These are phyloP conservation scores for Hedya salicella DNA, from an alignment of 2,888 invertebrate genomes.

Conservation along the genomic window DNA sequence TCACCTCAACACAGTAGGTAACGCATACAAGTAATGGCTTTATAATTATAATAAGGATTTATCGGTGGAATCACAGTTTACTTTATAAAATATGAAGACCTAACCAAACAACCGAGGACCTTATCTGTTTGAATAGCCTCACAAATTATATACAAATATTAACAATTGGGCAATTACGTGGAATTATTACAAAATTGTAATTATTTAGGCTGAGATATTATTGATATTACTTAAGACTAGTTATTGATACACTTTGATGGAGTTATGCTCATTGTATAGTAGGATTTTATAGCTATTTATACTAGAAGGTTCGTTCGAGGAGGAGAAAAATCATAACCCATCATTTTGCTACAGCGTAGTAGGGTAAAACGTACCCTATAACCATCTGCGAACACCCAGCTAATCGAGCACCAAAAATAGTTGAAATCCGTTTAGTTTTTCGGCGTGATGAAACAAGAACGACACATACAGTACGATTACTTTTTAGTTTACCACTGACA, in stretches of 20 bases:
- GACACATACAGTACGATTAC: no score
- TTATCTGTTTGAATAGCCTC: slow-evolving; percentile 22
- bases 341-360: no score
- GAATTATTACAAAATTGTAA: slow-evolving; percentile 28
- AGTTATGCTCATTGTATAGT: no score
- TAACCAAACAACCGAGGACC: slow-evolving; percentile 34
- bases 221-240: slow-evolving; percentile 5
- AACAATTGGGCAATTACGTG: slow-evolving; percentile 30
- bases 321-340: no score
- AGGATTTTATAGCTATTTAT: no score
- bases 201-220: slow-evolving; percentile 18
- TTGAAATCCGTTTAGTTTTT: no score
- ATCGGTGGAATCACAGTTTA: slow-evolving; percentile 33
- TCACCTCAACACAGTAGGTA: slow-evolving; percentile 9
- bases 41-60: slow-evolving; percentile 24
- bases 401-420: no score
- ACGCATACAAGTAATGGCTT: slow-evolving; percentile 3
- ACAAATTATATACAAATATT: slow-evolving; percentile 41
- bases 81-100: slow-evolving; percentile 40
- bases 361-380: no score
- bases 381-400: no score
- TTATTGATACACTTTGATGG: slow-evolving; percentile 1
- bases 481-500: no score
- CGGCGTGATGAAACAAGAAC: no score
- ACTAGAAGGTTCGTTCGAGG: no score